These are phyloP conservation scores for Scaptomyza montana DNA, from an alignment of 1,140 invertebrate species.

Conservation along the genomic window DNA sequence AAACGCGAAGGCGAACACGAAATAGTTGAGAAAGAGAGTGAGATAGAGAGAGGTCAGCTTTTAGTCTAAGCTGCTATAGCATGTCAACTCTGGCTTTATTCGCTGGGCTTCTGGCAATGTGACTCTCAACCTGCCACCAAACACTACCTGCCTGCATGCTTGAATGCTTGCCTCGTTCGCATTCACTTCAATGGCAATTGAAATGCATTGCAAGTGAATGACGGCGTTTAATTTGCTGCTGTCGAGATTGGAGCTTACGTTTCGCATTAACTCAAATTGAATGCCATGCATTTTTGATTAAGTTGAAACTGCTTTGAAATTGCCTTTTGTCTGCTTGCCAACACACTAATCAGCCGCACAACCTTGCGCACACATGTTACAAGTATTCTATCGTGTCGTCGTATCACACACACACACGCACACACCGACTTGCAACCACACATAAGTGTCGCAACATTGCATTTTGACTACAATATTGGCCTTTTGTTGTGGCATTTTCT, in stretches of 20 bases:
- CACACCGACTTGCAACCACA: not conserved
- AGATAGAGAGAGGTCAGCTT: conserved; percentile 12
- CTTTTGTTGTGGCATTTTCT: no score
- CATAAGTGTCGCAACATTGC: conserved; percentile 1
- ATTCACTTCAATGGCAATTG: conserved; percentile 29
- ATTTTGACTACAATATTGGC: no score
- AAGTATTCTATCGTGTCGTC: no score
- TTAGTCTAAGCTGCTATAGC: conserved; percentile 64
- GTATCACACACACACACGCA: conserved; percentile 6
- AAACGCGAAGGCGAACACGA: no score
- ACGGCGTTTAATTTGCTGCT: conserved; percentile 63
- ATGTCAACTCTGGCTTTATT: conserved; percentile 53
- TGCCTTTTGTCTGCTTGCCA: conserved; percentile 29
- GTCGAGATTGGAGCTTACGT: conserved; percentile 47
- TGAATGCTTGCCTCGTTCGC: not conserved
- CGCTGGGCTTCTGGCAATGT: conserved; percentile 67
- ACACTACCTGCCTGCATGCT: not conserved
- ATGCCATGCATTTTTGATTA: conserved; percentile 69
- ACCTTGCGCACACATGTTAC: not conserved
- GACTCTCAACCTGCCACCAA: conserved; percentile 1
- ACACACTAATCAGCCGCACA: conserved; percentile 10
- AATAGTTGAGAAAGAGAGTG: not conserved
- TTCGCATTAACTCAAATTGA: conserved; percentile 53
- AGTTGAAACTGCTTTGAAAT: conserved; percentile 38
- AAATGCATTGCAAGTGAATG: conserved; percentile 69